These are phyloP conservation scores for Ceyx cyanopectus DNA, from an alignment of 2,113 vertebrate species.

Conservation along the genomic window DNA sequence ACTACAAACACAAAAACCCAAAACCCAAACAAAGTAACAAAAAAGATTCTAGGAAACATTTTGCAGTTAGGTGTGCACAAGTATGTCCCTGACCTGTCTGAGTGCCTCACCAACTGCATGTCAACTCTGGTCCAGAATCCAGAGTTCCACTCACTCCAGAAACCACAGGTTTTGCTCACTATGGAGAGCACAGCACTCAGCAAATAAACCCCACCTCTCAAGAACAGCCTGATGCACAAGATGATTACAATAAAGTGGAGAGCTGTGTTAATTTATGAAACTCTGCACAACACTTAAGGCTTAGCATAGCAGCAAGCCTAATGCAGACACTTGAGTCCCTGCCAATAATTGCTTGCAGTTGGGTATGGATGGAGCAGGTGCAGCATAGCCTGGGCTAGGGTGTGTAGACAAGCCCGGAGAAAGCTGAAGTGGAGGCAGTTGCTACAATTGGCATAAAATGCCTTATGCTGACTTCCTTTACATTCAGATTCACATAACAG, in stretches of 20 bases:
- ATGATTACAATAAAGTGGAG: not conserved
- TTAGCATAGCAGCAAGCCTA: not conserved
- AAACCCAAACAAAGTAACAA: no score
- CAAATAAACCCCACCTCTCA: not conserved
- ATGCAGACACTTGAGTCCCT: not conserved
- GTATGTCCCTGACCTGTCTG: not conserved
- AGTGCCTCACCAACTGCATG: not conserved
- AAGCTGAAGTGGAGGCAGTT: not conserved
- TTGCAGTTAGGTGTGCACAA: not conserved
- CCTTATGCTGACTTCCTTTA: not conserved
- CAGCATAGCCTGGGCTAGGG: not conserved
- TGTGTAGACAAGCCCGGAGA: not conserved
- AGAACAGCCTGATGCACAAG: not conserved
- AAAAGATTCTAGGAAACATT: not conserved
- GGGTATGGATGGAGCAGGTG: slow-evolving; percentile 6
- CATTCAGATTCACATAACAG: not conserved
- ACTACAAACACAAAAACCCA: no score
- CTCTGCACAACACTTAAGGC: not conserved
- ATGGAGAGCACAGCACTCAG: not conserved
- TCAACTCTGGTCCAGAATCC: not conserved
- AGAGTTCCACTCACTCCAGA: not conserved
- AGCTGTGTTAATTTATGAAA: not conserved
- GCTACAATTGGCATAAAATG: not conserved
- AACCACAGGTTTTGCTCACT: not conserved
- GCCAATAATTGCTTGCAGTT: not conserved